These are phyloP conservation scores for Platysternon megacephalum DNA, from an alignment of 2,113 vertebrate species.

Conservation along the genomic window DNA sequence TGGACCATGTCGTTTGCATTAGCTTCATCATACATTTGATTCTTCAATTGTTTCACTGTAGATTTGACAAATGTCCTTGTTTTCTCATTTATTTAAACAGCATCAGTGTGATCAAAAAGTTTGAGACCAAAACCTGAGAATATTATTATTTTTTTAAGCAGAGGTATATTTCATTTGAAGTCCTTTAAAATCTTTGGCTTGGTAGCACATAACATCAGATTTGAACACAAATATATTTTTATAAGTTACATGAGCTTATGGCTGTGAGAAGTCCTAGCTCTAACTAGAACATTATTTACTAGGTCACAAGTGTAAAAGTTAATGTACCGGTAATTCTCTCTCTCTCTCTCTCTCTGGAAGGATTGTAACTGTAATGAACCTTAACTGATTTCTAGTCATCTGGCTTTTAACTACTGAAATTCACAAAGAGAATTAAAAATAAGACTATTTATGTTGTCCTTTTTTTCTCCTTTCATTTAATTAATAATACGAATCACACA, in stretches of 20 bases:
- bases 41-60: background rate
- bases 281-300: slow-evolving; percentile 88
- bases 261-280: slow-evolving; percentile 74
- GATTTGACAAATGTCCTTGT: background rate
- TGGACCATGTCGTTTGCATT: background rate
- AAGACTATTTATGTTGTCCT: slow-evolving; percentile 43
- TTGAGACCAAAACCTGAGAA: background rate
- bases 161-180: background rate
- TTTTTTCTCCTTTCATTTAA: slow-evolving; percentile 35
- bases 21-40: background rate
- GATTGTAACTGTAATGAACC: slow-evolving; percentile 87
- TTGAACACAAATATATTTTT: slow-evolving; percentile 39
- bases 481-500: slow-evolving; percentile 35
- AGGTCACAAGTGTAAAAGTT: slow-evolving; percentile 86
- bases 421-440: slow-evolving; percentile 71
- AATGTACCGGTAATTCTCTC: slow-evolving; percentile 87
- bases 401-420: slow-evolving; percentile 73
- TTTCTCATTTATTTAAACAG: background rate
- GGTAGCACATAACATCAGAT: background rate
- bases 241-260: slow-evolving; percentile 49
- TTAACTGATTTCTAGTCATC: slow-evolving; percentile 84
- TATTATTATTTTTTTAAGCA: background rate
- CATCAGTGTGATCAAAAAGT: rapidly evolving
- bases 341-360: slow-evolving; percentile 81
- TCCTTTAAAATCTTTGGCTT: background rate